A percentile compares a stretch with the other conserved stretches of the same genome.
phyloP scores from a whole-genome alignment of 2,113 vertebrate species.

The Vulpes ferrilata region DNA sequence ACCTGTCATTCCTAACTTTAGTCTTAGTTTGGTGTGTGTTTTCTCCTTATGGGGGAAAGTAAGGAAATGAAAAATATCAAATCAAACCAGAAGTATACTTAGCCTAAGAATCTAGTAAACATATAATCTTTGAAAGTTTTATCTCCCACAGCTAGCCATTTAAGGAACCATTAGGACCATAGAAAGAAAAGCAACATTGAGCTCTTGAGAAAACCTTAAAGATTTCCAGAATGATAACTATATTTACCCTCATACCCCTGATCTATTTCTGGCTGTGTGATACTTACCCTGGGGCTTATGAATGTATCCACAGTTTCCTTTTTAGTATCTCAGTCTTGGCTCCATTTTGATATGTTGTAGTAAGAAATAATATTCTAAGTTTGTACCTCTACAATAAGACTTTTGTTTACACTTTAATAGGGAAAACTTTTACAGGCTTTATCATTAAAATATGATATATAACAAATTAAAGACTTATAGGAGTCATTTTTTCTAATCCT shows the following conservation, averaged over 20 bases:
- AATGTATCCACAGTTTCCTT: constrained; percentile 27
- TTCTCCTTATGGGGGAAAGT: constrained; percentile 44
- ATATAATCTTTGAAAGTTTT: constrained; percentile 31
- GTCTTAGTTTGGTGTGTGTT: constrained; percentile 1
- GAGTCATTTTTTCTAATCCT: constrained; percentile 28
- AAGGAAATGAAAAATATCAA: constrained; percentile 36
- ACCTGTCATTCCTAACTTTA: constrained; percentile 51
- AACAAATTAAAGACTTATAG: neutral
- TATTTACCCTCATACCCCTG: neutral
- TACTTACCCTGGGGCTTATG: neutral
- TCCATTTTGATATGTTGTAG: constrained; percentile 10
- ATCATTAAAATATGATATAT: constrained; percentile 4
- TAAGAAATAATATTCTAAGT: neutral
- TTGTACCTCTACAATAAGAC: constrained; percentile 5
- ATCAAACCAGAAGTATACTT: constrained; percentile 42
- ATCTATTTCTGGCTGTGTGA: neutral
- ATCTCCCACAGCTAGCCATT: neutral
- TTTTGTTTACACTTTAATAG: constrained; percentile 37
- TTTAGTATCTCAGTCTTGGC: neutral
- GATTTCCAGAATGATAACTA: constrained; percentile 24
- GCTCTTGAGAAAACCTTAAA: neutral
- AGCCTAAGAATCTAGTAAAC: constrained; percentile 31
- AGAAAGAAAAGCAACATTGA: neutral
- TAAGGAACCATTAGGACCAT: constrained; percentile 21
- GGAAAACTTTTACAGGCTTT: constrained; percentile 44